Percentiles rank a stretch among this genome's conserved stretches.
These are phyloP conservation scores for Cassiopea andromeda DNA, from an alignment of 30 jellyfish, hydroid and myxozoan species.

Conservation along the genomic window DNA sequence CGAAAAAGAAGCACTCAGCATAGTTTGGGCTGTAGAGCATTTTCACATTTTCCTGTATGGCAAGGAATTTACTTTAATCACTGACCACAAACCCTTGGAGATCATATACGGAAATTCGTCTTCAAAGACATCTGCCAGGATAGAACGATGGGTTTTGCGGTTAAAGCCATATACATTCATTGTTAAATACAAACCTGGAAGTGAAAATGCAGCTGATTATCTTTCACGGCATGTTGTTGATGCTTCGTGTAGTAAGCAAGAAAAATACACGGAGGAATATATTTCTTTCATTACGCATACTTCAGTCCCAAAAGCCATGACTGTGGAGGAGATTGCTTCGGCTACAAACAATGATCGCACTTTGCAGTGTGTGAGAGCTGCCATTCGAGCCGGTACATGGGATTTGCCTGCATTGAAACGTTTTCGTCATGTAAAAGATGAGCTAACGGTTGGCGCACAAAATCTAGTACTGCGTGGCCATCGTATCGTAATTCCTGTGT, in stretches of 20 bases:
- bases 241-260: not conserved
- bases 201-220: conserved; percentile 44
- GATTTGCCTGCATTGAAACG: conserved; percentile 1
- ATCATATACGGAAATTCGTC: conserved; percentile 1
- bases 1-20: conserved; percentile 58
- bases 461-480: conserved; percentile 25
- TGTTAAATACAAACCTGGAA: conserved; percentile 32
- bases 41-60: conserved; percentile 48
- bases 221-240: conserved; percentile 41
- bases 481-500: conserved; percentile 38
- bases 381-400: conserved; percentile 30
- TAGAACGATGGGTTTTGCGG: conserved; percentile 47
- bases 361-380: conserved; percentile 25
- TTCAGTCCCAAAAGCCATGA: conserved; percentile 49
- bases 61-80: conserved; percentile 22
- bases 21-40: conserved; percentile 36
- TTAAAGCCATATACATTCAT: conserved; percentile 31
- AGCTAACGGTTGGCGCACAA: conserved; percentile 27
- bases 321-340: conserved; percentile 39
- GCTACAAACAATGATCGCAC: conserved; percentile 37
- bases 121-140: conserved; percentile 51
- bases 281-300: conserved; percentile 28
- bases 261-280: not conserved
- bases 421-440: conserved; percentile 26
- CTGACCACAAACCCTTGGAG: conserved; percentile 64